Percentiles rank a stretch among this genome's conserved stretches.
Conservation (phyloP, 2,888 invertebrate species). For the Hydropsyche betteni region DNA sequence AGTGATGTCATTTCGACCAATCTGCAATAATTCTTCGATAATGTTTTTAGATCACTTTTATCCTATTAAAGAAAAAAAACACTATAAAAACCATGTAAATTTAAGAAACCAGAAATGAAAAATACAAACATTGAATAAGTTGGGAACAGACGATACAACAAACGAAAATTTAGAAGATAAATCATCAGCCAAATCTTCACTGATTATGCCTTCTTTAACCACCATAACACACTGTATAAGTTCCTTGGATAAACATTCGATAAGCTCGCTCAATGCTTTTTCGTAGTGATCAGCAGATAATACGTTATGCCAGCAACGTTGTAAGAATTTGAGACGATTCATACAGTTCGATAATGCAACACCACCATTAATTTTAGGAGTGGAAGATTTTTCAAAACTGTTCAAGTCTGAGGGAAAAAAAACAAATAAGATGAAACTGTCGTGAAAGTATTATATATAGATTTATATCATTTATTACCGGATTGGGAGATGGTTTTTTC, state of each 20-base stretch:
- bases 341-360: conserved; percentile 59
- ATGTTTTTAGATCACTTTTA: conserved; percentile 57
- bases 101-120: not conserved
- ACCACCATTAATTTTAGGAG: conserved; percentile 54
- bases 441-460: not conserved
- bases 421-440: not conserved
- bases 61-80: conserved; percentile 52
- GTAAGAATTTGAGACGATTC: conserved; percentile 57
- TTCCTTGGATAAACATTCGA: conserved; percentile 58
- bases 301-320: conserved; percentile 57
- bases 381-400: conserved; percentile 34
- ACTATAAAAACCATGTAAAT: not conserved
- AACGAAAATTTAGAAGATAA: conserved; percentile 58
- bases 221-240: conserved; percentile 57
- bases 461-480: conserved; percentile 55
- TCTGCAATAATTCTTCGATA: conserved; percentile 59
- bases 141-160: conserved; percentile 55
- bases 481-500: conserved; percentile 58
- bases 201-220: conserved; percentile 56
- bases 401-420: conserved; percentile 38
- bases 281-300: conserved; percentile 61
- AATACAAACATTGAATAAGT: conserved; percentile 59
- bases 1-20: conserved; percentile 59
- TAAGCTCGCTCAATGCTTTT: conserved; percentile 58
- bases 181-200: conserved; percentile 59